These are phyloP conservation scores for Alouatta palliata DNA, from an alignment of 2,113 vertebrate genomes.

Conservation along the genomic window DNA sequence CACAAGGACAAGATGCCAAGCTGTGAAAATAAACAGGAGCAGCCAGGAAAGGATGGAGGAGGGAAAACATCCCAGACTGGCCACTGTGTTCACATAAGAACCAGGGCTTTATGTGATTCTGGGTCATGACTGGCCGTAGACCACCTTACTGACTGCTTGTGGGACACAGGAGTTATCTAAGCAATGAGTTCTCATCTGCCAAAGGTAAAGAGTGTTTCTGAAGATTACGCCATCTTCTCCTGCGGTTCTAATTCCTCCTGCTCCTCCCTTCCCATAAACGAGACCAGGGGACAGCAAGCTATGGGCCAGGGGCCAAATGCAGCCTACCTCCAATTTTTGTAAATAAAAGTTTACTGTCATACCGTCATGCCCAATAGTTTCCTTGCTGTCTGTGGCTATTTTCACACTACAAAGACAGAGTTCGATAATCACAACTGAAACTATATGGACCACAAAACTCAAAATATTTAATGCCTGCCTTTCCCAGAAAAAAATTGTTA, in stretches of 20 bases:
- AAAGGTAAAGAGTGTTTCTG: not conserved
- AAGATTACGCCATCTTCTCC: not conserved
- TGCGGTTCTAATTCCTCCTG: not conserved
- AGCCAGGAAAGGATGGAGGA: not conserved
- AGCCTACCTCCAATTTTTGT: not conserved
- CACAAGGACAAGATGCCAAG: not conserved
- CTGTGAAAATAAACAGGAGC: not conserved
- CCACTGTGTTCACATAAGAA: not conserved
- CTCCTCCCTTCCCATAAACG: not conserved
- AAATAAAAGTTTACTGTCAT: conserved; percentile 10
- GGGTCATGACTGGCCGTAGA: too few relatives aligned
- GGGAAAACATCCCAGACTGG: not conserved
- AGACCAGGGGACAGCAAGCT: not conserved
- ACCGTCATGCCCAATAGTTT: not conserved
- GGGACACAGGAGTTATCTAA: not conserved
- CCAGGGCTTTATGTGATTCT: not conserved
- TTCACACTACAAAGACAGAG: not conserved
- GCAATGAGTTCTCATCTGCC: not conserved
- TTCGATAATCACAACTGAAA: not conserved
- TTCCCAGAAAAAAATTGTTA: not conserved
- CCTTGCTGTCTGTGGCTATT: not conserved
- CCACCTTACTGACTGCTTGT: not conserved
- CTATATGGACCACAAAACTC: not conserved
- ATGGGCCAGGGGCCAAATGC: not conserved
- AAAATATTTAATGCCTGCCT: not conserved